phyloP scores from a whole-genome alignment of 2,113 vertebrate genomes.

The Nasalis larvatus region DNA sequence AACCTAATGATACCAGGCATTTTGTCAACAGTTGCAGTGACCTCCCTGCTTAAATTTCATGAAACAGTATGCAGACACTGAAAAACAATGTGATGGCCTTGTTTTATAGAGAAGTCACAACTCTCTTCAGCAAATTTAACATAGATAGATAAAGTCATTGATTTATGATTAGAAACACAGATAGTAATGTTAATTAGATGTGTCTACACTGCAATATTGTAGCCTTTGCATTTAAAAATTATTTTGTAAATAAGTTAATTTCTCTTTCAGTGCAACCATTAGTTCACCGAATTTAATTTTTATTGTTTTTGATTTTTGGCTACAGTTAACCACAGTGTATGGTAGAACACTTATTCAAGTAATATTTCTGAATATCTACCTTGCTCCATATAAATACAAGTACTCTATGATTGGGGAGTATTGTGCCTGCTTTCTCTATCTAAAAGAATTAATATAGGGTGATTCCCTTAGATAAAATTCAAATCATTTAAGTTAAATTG shows the following conservation, averaged over 20 bases:
- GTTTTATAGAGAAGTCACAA: background rate
- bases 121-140: constrained; percentile 5
- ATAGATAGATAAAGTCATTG: constrained; percentile 9
- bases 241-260: background rate
- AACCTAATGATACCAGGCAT: background rate
- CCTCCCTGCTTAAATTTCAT: background rate
- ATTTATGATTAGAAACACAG: background rate
- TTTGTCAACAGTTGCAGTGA: background rate
- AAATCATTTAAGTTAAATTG: background rate
- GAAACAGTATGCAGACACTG: background rate
- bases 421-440: background rate
- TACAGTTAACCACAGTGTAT: background rate
- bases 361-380: constrained; percentile 1
- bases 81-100: background rate
- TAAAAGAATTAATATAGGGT: background rate
- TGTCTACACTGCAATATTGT: background rate
- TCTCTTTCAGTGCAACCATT: background rate
- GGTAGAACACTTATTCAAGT: background rate
- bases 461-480: background rate
- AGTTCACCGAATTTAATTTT: background rate
- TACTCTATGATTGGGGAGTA: background rate
- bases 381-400: background rate
- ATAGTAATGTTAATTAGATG: background rate
- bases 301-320: background rate
- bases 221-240: background rate